Evolutionary conservation across 1,140 invertebrate species (phyloP), one percentile per base, ranked within the genome.

Genomic region (Drosophila mayri): DNA sequence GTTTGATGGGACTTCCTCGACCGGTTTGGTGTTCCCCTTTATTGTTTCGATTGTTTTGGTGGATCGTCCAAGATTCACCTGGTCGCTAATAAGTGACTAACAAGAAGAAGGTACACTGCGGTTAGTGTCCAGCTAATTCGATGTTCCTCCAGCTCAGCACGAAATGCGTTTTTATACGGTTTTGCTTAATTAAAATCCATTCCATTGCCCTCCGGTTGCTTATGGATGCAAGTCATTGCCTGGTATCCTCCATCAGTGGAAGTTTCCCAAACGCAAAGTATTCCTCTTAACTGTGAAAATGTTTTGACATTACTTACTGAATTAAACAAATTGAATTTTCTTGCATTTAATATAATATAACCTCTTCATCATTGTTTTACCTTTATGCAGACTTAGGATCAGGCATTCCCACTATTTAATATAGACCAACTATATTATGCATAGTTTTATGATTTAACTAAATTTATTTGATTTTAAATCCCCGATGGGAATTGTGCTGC

Each of bases 41-140:
- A 54, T 37, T 54, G 32, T 38, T 38, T 16, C 11, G 10, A 25
- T 40, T 30, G 9, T 46, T 32, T 37, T 32, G 22, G 46, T 11
- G 16, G 16, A 28, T 28, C 25, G 25, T 18, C 28, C 66, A 22
- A 55, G 54, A 57, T 58, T 58, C 40, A 70, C 22, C 25, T 54
- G 30, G n/a, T 30, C 44, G 70, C 66, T 73, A 73, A 73, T 73
- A 72, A 73, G 70, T 73, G 70, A 73, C 50, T 60, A 72, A 72
- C 68, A 41, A 43, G 59, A 72, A 62, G 70, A 62, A 60, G 68
- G 30, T 37, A 50, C 65, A 41, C 41, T 40, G 60, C 32, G 61
- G 47, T 54, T 66, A 22, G 30, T 68, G 49, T 25, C 20, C 50
- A 47, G 47, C 38, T 67, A 46, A 71, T 57, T 71, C 55, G n/a